Percentiles rank a stretch among this genome's conserved stretches.
These are phyloP conservation scores for Passer domesticus DNA, from an alignment of 2,113 vertebrate genomes.

Conservation along the genomic window DNA sequence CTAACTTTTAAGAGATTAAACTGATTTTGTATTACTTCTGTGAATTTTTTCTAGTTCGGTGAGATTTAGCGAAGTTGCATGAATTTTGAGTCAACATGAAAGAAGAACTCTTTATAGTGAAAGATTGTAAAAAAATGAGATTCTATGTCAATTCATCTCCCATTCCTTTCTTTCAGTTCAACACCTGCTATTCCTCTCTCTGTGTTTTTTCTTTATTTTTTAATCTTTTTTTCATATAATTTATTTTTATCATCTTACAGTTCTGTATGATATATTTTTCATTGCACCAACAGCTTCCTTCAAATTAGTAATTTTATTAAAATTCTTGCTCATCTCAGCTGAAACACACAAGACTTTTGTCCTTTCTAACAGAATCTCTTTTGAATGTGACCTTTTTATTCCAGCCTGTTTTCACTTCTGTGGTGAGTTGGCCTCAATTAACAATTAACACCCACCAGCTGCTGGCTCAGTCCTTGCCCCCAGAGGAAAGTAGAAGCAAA, in stretches of 20 bases:
- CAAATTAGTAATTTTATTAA: not conserved
- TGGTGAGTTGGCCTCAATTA: not conserved
- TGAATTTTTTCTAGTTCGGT: not conserved
- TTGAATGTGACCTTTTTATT: not conserved
- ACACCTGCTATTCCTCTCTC: not conserved
- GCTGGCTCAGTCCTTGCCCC: not conserved
- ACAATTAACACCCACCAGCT: not conserved
- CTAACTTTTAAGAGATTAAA: not conserved
- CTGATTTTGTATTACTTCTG: not conserved
- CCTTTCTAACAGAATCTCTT: not conserved
- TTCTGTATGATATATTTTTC: not conserved
- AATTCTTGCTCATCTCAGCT: not conserved
- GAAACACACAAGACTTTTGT: not conserved
- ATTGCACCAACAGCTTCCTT: not conserved
- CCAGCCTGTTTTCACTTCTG: not conserved
- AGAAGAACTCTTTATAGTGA: not conserved
- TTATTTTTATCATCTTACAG: not conserved
- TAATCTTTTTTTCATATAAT: not conserved
- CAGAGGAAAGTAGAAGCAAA: not conserved
- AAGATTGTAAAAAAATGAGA: not conserved
- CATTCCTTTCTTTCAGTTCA: not conserved
- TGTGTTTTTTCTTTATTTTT: not conserved
- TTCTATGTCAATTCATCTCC: not conserved
- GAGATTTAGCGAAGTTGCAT: not conserved
- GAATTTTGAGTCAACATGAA: not conserved